Evolutionary conservation across 1,140 invertebrate species (phyloP), one percentile per base, ranked within the genome.

Genomic region (Globodera ellingtonae): DNA sequence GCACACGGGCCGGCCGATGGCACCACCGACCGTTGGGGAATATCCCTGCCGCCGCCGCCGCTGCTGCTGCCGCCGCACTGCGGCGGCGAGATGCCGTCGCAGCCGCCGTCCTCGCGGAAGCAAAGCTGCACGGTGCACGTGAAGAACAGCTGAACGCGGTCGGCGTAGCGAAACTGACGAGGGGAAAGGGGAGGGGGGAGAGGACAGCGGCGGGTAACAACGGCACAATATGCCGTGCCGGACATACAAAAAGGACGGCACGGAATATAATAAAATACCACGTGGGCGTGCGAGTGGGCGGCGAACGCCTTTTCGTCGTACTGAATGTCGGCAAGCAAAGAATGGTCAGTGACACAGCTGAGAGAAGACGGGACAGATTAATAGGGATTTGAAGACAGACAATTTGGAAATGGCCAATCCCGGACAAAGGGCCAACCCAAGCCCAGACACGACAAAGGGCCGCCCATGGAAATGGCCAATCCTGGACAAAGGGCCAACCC

Each of bases 111-210:
- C 56, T 89, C 81, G 78, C 86, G 85, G 66, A 86, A 89, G 71
- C 87, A 88, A 3, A 88, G 75, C 69, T 89, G 88, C 24, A 88
- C 82, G 3, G 82, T 85, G 48, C 87, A 89, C 3, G 87, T 89
- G 72, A 89, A 89, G 73, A 86, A 89, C n/a, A 89, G 82, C 75
- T 89, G 88, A 18, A 89, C 82, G n/a, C 86, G 84, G 76, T 89
- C 87, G 10, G 87, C 88, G 76, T 89, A 89, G n/a, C 89, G 89
- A 78, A 89, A 88, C 56, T 59, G 9, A 59, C 5, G 10, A 4
- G 56, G 15, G 10, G 56, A 59, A 5, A 6, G 18, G 15, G 9
- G 56, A 18, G 1, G 15, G 3, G 15, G 1, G 5, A 4, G 5
- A 0, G 18, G 18, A 18, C 13, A 4, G 0, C 56, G 15, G 10